Evolutionary conservation across 2,888 invertebrate species (phyloP), one percentile per base, ranked within the genome.

Genomic region (Acanthococcus lagerstroemiae): DNA sequence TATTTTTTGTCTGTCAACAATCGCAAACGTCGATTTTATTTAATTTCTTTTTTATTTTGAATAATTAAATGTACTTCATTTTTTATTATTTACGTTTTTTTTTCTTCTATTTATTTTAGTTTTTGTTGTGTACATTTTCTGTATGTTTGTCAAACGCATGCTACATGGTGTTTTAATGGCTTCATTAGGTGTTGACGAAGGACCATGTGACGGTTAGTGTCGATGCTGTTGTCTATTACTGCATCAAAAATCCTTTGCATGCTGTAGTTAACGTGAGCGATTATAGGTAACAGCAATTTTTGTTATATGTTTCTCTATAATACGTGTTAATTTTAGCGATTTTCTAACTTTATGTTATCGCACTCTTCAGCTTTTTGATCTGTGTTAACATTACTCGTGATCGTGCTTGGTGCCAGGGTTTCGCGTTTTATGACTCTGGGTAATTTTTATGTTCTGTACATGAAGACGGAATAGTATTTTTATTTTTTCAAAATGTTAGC

Each of bases 201-300:
- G 94, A 95, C 77, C 90, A 90, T 0, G 94, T 95, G 27, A 95
- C 95, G 0, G 93, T 95, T 0, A 90, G 90, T 1, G 95, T 95
- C 2, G 94, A 95, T 74, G 94, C 94, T 0, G 88, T 89, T 0
- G 88, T 90, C 45, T 90, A 89, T 76, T 90, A 90, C 75, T 82
- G 87, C 69, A 87, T 89, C 68, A 86, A 86, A 72, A 86, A 88
- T 74, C 88, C 88, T 0, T 75, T 89, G 15, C 87, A 84, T 73
- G 88, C 88, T 0, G 84, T 88, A 7, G 82, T 87, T 55, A 83
- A 80, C 75, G 87, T 89, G 4, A 84, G 84, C 54, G 86, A 89
- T 76, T 88, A 87, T 74, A 84, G 84, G 84, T 84, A 75, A 70
- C 55, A 37, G n/a, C 12, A 37, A 37, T 9, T n/a, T 37, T 37